Percentiles rank a stretch among this genome's conserved stretches.
phyloP scores from a whole-genome alignment of 2,888 invertebrate genomes.

The Drosophila vallismaia region DNA sequence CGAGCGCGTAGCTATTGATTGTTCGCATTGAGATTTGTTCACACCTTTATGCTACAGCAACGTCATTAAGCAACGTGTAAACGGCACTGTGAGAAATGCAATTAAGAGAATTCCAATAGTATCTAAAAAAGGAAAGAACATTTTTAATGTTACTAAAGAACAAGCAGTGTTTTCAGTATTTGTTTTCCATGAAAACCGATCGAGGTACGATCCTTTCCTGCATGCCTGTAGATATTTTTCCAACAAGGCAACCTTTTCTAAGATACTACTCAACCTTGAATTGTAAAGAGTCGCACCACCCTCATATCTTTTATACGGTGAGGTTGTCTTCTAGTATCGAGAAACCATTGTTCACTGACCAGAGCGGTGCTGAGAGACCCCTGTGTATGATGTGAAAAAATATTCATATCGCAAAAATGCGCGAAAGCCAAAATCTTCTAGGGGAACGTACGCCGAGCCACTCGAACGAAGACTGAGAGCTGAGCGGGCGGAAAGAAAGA shows the following conservation, averaged over 20 bases:
- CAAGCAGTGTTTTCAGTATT: background rate
- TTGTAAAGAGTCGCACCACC: constrained; percentile 4
- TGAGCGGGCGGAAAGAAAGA: constrained; percentile 18
- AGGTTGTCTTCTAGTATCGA: constrained; percentile 10
- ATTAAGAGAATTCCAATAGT: background rate
- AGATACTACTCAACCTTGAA: constrained; percentile 61
- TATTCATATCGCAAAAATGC: constrained; percentile 20
- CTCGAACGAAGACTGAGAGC: constrained; percentile 51
- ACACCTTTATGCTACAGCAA: constrained; percentile 51
- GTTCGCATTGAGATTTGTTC: constrained; percentile 39
- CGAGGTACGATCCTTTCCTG: no score
- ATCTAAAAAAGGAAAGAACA: background rate
- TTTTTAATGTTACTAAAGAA: background rate
- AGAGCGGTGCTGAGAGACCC: constrained; percentile 8
- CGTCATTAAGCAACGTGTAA: constrained; percentile 31
- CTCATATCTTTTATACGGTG: background rate
- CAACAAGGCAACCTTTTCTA: background rate
- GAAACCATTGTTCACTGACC: constrained; percentile 29
- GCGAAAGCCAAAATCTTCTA: constrained; percentile 30
- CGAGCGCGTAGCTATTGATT: constrained; percentile 51
- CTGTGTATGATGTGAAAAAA: background rate
- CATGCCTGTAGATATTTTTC: no score
- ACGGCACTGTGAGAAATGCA: constrained; percentile 9
- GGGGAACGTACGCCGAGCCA: constrained; percentile 33
- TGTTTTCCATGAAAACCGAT: background rate